These are phyloP conservation scores for Diadegma fenestrale DNA, from an alignment of 2,888 invertebrate genomes.

Conservation along the genomic window DNA sequence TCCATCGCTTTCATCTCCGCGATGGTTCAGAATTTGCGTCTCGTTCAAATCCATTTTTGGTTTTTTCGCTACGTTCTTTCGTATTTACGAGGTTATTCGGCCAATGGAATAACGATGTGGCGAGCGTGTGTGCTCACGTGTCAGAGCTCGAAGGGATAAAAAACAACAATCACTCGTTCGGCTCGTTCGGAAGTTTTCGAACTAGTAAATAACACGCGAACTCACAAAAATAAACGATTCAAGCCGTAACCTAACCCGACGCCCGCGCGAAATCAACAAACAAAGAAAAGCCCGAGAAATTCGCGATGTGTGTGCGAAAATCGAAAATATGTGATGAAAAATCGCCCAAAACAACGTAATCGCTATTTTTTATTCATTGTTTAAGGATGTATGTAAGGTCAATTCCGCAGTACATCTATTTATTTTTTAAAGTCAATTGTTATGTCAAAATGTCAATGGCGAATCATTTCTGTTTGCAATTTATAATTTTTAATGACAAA, in stretches of 20 bases:
- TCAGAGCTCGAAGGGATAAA: background rate
- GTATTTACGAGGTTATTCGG: background rate
- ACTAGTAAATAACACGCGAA: conserved; percentile 10
- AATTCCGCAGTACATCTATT: no score
- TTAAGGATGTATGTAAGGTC: no score
- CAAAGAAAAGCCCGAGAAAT: background rate
- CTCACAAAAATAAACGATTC: background rate
- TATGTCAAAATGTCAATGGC: background rate
- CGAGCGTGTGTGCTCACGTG: background rate
- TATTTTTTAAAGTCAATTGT: no score
- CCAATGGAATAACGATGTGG: background rate
- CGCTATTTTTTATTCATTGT: no score
- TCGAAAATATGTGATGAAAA: background rate
- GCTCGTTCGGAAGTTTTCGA: background rate
- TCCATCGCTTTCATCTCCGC: background rate
- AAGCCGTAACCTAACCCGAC: conserved; percentile 16
- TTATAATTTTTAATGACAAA: no score
- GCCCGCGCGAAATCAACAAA: background rate
- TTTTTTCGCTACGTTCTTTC: background rate
- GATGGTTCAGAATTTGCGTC: conserved; percentile 52
- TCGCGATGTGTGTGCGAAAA: background rate
- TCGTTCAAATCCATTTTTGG: conserved; percentile 38
- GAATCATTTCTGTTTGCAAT: no score
- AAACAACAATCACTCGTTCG: conserved; percentile 2
- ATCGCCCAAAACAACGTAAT: no score